These are phyloP conservation scores for Pyrgilauda ruficollis DNA, from an alignment of 2,113 vertebrate species.

Conservation along the genomic window DNA sequence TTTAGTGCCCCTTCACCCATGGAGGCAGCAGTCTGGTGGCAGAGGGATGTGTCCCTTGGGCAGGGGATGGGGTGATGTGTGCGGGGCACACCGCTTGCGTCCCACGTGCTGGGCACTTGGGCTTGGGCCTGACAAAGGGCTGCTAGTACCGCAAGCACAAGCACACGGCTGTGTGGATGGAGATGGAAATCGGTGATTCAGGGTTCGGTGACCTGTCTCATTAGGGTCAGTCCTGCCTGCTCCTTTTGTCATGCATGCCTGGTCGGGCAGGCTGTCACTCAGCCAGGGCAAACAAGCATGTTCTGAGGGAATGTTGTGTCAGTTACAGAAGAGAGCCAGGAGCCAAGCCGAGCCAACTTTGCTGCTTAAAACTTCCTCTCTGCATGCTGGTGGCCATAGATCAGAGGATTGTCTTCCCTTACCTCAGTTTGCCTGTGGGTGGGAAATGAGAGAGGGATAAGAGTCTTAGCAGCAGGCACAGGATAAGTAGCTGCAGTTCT, in stretches of 20 bases:
- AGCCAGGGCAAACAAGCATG: constrained; percentile 9
- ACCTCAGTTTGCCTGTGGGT: not conserved
- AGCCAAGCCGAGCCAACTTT: constrained; percentile 3
- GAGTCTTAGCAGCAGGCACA: not conserved
- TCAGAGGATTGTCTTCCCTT: not conserved
- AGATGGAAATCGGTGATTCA: not conserved
- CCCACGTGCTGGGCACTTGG: not conserved
- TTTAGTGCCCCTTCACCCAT: not conserved
- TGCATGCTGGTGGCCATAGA: not conserved
- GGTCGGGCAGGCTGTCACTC: not conserved
- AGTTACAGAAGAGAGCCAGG: not conserved
- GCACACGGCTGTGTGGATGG: not conserved
- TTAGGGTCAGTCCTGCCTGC: constrained; percentile 31
- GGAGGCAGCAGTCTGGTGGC: rapidly evolving
- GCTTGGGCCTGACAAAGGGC: not conserved
- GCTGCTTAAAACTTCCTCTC: constrained; percentile 6
- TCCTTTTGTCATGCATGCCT: constrained; percentile 19
- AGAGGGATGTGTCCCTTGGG: not conserved
- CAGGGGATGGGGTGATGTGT: not conserved
- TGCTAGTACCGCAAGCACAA: not conserved
- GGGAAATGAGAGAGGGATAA: not conserved
- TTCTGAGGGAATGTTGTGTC: constrained; percentile 23
- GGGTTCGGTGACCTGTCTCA: constrained; percentile 37
- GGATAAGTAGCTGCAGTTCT: not conserved
- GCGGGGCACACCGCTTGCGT: rapidly evolving